These are phyloP conservation scores for Hylaeus anthracinus DNA, from an alignment of 1,140 invertebrate genomes.

Conservation along the genomic window DNA sequence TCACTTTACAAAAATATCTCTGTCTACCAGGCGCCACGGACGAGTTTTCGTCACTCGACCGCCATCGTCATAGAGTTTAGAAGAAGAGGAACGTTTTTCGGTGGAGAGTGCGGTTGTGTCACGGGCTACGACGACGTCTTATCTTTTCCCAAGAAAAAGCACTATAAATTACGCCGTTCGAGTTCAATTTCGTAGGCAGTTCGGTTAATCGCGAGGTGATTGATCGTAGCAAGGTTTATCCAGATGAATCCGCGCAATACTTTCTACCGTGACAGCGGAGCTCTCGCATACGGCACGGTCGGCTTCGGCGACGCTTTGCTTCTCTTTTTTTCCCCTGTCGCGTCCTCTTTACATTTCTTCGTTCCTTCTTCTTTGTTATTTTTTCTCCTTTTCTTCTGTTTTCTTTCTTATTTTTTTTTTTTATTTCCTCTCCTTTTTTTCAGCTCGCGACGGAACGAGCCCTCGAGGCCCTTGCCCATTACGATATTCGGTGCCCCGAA, in stretches of 20 bases:
- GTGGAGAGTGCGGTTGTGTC: constrained; percentile 8
- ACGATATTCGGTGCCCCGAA: constrained; percentile 25
- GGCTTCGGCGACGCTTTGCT: constrained; percentile 1
- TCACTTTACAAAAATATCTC: too few species aligned
- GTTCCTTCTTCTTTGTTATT: not conserved
- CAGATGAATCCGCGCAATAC: constrained; percentile 66
- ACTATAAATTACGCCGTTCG: constrained; percentile 54
- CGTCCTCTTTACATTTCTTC: not conserved
- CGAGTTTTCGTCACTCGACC: too few species aligned
- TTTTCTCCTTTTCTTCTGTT: not conserved
- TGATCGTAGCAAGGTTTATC: constrained; percentile 66
- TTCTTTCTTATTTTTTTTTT: not conserved
- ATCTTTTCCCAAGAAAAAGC: constrained; percentile 48
- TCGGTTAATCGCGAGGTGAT: constrained; percentile 64
- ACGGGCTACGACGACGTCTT: constrained; percentile 34
- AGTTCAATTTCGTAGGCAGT: constrained; percentile 61
- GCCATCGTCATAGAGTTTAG: too few species aligned
- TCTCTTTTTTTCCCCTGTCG: not conserved
- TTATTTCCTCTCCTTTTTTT: not conserved
- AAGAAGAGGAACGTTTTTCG: not conserved
- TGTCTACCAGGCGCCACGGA: too few species aligned
- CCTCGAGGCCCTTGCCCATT: constrained; percentile 13
- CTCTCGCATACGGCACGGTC: constrained; percentile 53
- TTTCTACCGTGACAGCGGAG: constrained; percentile 45
- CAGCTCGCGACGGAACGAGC: not conserved